Percentiles rank a stretch among this genome's conserved stretches.
Conservation (phyloP, 2,113 vertebrate species). For the Sakesphorus luctuosus region DNA sequence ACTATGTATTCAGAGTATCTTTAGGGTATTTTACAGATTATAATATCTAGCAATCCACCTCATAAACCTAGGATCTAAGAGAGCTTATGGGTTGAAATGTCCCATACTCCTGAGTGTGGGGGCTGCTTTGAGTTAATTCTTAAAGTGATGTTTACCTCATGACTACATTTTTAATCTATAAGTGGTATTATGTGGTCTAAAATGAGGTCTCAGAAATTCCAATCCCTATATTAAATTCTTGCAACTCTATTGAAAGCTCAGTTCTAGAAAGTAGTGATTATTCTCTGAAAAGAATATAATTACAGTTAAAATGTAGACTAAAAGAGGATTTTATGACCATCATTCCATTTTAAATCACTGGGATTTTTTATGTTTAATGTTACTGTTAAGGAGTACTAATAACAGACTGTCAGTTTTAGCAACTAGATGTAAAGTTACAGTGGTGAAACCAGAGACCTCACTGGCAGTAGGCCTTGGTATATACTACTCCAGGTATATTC, state of each 20-base stretch:
- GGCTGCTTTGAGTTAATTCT: background rate
- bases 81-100: background rate
- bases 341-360: background rate
- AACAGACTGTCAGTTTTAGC: background rate
- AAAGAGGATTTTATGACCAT: background rate
- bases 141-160: background rate
- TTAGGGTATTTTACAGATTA: background rate
- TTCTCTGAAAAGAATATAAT: background rate
- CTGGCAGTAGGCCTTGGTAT: background rate
- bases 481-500: background rate
- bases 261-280: background rate
- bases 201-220: background rate
- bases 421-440: background rate
- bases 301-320: background rate
- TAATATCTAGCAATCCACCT: background rate
- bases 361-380: background rate
- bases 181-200: background rate
- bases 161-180: background rate
- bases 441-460: background rate
- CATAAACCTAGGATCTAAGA: background rate
- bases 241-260: background rate
- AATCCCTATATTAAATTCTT: background rate
- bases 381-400: background rate
- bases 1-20: background rate
- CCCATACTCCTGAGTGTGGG: background rate